A percentile compares a stretch with the other conserved stretches of the same genome.
Conservation (phyloP, 2,797 vertebrate species). For the Cyprinella venusta region DNA sequence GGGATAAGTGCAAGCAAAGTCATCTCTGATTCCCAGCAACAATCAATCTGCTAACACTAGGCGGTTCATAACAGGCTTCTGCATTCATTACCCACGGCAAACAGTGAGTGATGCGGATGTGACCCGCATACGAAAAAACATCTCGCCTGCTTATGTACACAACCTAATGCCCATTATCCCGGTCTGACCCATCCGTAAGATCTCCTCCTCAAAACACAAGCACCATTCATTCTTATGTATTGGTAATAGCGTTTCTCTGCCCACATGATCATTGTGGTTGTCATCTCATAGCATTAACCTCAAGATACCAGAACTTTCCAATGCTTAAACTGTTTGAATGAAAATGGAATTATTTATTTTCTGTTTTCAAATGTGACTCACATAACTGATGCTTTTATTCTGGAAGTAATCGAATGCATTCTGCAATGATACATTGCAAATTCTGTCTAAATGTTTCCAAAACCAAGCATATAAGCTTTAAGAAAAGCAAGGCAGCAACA, state of each 20-base stretch:
- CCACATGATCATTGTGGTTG: not conserved
- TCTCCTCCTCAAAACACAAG: not conserved
- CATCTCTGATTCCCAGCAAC: slow-evolving; percentile 61
- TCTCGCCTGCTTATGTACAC: slow-evolving; percentile 20
- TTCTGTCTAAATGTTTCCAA: too few species aligned
- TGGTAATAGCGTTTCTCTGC: not conserved
- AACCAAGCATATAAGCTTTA: too few species aligned
- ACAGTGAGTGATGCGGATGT: slow-evolving; percentile 42
- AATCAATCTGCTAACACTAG: slow-evolving; percentile 60
- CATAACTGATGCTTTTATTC: not conserved
- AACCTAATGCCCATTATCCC: not conserved
- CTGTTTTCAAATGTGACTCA: not conserved
- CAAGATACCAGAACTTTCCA: not conserved
- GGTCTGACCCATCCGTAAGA: not conserved
- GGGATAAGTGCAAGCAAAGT: slow-evolving; percentile 62
- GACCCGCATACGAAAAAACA: slow-evolving; percentile 43
- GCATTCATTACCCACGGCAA: slow-evolving; percentile 55
- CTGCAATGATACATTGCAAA: too few species aligned
- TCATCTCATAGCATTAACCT: not conserved
- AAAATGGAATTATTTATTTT: not conserved
- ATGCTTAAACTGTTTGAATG: slow-evolving; percentile 7
- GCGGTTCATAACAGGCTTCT: slow-evolving; percentile 46
- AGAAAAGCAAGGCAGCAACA: too few species aligned
- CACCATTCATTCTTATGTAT: not conserved
- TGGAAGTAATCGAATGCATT: too few species aligned